Conservation (phyloP, 2,113 vertebrate genomes). For the Craseonycteris thonglongyai region DNA sequence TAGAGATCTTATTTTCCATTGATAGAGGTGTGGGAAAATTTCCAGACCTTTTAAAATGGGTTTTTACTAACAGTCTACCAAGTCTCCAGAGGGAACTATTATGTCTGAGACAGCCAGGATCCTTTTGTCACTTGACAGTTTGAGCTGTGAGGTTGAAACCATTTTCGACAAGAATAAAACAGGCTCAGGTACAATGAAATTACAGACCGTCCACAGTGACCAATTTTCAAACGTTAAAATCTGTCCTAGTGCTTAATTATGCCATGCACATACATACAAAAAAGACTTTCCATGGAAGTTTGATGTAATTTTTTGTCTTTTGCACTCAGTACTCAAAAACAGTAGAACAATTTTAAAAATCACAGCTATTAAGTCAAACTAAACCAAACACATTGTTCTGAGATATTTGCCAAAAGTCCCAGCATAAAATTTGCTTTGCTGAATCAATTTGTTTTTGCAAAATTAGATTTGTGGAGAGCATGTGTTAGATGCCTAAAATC, state of each 20-base stretch:
- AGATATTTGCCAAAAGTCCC: conserved; percentile 51
- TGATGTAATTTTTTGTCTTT: conserved; percentile 54
- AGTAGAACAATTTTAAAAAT: conserved; percentile 57
- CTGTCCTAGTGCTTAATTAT: conserved; percentile 56
- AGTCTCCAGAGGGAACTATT: conserved; percentile 36
- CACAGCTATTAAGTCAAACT: conserved; percentile 58
- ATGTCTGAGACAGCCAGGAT: conserved; percentile 36
- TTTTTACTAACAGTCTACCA: conserved; percentile 51
- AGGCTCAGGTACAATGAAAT: conserved; percentile 44
- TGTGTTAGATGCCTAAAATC: conserved; percentile 24
- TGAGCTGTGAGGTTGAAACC: conserved; percentile 52
- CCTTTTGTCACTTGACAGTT: conserved; percentile 53
- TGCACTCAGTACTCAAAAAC: conserved; percentile 35
- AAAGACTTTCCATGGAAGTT: conserved; percentile 27
- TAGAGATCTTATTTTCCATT: conserved; percentile 30
- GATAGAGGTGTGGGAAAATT: conserved; percentile 29
- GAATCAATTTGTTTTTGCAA: conserved; percentile 55
- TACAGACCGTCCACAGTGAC: conserved; percentile 31
- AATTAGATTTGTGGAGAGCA: conserved; percentile 14
- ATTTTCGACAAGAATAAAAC: conserved; percentile 60
- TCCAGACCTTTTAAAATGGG: conserved; percentile 48
- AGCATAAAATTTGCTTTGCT: conserved; percentile 36
- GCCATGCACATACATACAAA: not conserved
- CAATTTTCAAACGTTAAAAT: conserved; percentile 49
- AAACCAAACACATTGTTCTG: conserved; percentile 57